Evolutionary conservation across 2,797 vertebrate species (phyloP).

Genomic region (Anas flavirostris): DNA sequence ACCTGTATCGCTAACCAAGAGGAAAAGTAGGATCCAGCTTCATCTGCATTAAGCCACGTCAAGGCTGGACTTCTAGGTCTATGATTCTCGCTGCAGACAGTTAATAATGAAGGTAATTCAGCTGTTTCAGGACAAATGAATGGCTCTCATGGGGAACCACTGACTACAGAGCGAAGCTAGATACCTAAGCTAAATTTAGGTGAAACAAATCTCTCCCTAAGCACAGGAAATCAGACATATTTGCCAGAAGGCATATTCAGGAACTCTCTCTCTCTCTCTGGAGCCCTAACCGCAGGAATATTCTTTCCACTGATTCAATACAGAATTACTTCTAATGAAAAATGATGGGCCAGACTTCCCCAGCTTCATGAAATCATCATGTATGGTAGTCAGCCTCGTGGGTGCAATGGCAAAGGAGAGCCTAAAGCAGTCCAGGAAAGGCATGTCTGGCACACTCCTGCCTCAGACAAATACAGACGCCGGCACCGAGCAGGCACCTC

Average conservation of each 20-base stretch:
- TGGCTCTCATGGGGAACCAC: neutral
- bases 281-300: conserved; percentile 25
- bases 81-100: neutral
- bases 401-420: neutral
- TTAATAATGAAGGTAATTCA: conserved; percentile 33
- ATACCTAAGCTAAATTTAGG: conserved; percentile 34
- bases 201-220: conserved; percentile 38
- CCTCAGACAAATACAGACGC: neutral
- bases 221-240: neutral
- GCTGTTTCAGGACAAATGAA: conserved; percentile 15
- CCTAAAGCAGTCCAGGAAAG: neutral
- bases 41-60: neutral
- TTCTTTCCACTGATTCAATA: neutral
- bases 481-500: neutral
- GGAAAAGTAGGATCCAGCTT: neutral
- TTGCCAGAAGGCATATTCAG: conserved; percentile 14
- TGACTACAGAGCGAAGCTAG: neutral
- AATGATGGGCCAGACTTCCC: neutral
- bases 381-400: neutral
- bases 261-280: neutral
- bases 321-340: conserved; percentile 21
- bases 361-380: neutral
- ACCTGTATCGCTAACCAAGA: accelerated
- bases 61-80: neutral
- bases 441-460: neutral